Conservation (phyloP, 2,797 vertebrate species). For the Xerus rutilus region DNA sequence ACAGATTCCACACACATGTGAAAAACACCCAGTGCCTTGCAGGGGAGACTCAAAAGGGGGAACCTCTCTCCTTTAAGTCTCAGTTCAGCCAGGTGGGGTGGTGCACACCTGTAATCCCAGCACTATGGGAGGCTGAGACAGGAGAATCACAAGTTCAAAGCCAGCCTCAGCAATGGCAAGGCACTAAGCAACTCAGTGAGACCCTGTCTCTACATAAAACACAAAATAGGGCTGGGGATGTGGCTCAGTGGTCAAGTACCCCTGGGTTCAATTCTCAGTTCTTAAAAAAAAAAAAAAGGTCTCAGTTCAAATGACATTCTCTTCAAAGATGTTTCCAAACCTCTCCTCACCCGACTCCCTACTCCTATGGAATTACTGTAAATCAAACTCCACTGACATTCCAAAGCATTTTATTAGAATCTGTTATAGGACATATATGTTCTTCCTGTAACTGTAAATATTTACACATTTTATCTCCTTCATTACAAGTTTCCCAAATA, state of each 20-base stretch:
- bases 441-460: slow-evolving; percentile 14
- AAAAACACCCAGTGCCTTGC: background rate
- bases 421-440: background rate
- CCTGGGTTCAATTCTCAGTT: too few relatives aligned
- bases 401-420: background rate
- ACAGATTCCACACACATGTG: background rate
- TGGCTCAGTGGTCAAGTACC: too few relatives aligned
- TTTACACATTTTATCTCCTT: background rate
- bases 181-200: too few relatives aligned
- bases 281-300: too few relatives aligned
- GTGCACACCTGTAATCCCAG: too few relatives aligned
- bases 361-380: background rate
- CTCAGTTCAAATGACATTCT: background rate
- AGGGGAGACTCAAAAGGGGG: background rate
- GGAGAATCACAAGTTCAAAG: too few relatives aligned
- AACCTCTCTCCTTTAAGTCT: background rate
- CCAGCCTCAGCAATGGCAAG: too few relatives aligned
- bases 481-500: background rate
- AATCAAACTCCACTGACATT: background rate
- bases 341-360: background rate
- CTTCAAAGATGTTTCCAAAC: background rate
- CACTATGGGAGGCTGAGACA: too few relatives aligned
- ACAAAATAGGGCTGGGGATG: too few relatives aligned
- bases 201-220: too few relatives aligned
- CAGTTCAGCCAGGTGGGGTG: background rate